A percentile compares a stretch with the other conserved stretches of the same genome.
These are phyloP conservation scores for Montifringilla adamsi DNA, from an alignment of 2,113 vertebrate genomes.

Conservation along the genomic window DNA sequence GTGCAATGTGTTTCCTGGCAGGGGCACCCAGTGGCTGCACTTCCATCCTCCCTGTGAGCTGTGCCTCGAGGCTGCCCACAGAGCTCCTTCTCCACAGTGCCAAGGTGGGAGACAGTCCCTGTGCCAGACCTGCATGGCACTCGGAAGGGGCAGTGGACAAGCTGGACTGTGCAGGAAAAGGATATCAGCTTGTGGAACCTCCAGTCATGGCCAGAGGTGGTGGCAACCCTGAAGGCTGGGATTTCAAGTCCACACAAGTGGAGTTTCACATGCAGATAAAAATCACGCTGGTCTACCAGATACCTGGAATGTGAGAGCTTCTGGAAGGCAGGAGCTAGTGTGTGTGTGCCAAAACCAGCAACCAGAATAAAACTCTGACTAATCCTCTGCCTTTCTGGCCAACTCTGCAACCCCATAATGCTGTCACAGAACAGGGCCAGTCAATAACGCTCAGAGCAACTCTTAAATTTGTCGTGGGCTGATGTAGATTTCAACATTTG, in stretches of 20 bases:
- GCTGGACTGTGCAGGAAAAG: background rate
- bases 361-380: conserved; percentile 8
- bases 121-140: background rate
- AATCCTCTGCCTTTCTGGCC: background rate
- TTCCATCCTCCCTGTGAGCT: background rate
- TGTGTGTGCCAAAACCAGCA: background rate
- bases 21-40: background rate
- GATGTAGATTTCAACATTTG: background rate
- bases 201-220: background rate
- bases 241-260: background rate
- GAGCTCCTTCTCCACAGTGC: background rate
- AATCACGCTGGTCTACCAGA: background rate
- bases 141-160: background rate
- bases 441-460: background rate
- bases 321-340: background rate
- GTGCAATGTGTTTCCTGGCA: background rate
- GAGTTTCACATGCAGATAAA: background rate
- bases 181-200: background rate
- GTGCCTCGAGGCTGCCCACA: background rate
- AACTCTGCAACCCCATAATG: background rate
- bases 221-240: background rate
- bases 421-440: background rate
- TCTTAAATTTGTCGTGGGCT: background rate
- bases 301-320: background rate
- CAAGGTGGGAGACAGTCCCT: background rate